Evolutionary conservation across 1,140 invertebrate genomes (phyloP).

Genomic region (Pemphigus obesinymphae): DNA sequence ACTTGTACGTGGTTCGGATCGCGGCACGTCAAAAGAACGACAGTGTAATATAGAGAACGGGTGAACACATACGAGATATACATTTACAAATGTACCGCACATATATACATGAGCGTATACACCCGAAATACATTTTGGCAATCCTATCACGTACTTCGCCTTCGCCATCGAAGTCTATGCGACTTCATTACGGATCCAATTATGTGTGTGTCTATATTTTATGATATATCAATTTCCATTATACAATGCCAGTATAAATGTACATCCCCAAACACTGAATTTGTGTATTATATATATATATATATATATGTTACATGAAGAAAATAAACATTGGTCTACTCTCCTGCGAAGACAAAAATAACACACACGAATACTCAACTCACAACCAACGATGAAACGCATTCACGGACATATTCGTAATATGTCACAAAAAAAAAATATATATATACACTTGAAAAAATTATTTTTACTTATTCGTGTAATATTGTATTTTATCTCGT

Average conservation of each 20-base stretch:
- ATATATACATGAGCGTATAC: background rate
- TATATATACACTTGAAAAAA: no score
- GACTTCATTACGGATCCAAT: slow-evolving; percentile 39
- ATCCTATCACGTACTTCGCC: slow-evolving; percentile 3
- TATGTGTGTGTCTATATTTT: slow-evolving; percentile 12
- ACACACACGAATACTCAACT: no score
- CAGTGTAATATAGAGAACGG: background rate
- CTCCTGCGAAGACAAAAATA: background rate
- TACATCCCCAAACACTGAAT: background rate
- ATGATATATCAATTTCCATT: slow-evolving; percentile 33
- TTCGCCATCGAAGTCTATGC: background rate
- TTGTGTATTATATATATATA: background rate
- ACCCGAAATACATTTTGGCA: background rate
- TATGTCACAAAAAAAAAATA: no score
- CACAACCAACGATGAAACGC: no score
- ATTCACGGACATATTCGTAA: no score
- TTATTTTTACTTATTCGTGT: no score
- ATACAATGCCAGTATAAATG: background rate
- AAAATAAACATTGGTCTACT: background rate
- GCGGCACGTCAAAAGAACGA: slow-evolving; percentile 18
- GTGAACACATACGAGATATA: background rate
- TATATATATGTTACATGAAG: background rate
- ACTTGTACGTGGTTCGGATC: slow-evolving; percentile 14
- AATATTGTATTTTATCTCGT: no score
- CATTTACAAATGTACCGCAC: background rate